Conservation (phyloP, 2,113 vertebrate genomes). For the Larimichthys polyactis region DNA sequence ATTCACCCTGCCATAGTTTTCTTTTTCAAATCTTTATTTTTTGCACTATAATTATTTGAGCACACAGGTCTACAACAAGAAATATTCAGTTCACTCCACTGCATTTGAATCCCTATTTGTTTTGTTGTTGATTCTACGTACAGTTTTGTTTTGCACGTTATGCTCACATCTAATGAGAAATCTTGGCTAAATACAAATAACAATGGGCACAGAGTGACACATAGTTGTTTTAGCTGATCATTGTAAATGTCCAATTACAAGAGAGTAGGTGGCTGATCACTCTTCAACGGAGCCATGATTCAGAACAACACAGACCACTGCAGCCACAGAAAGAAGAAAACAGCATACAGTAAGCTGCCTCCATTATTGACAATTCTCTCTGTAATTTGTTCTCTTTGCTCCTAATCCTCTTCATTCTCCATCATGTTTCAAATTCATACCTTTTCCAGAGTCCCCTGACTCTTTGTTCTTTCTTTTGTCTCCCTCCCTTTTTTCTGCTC, state of each 20-base stretch:
- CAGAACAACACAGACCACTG: conserved; percentile 10
- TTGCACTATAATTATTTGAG: not conserved
- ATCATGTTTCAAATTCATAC: conserved; percentile 33
- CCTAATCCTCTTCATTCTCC: conserved; percentile 21
- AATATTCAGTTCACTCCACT: not conserved
- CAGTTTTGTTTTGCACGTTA: not conserved
- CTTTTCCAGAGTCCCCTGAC: not conserved
- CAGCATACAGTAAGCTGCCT: not conserved
- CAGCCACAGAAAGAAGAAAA: conserved; percentile 36
- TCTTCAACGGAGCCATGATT: not conserved
- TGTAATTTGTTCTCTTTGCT: conserved; percentile 37
- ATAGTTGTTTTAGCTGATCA: not conserved
- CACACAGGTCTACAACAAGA: not conserved
- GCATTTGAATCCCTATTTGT: not conserved
- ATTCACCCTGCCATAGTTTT: not conserved
- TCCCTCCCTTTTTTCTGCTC: conserved; percentile 25
- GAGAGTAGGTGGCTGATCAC: not conserved
- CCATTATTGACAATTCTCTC: conserved; percentile 20
- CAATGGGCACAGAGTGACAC: not conserved
- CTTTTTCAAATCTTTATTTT: not conserved
- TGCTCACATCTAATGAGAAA: not conserved
- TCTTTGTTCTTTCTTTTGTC: conserved; percentile 46
- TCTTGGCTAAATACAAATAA: not conserved
- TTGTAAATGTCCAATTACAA: not conserved
- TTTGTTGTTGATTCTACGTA: not conserved